Evolutionary conservation across 2,888 invertebrate species (phyloP), one percentile per base, ranked within the genome.

Genomic region (Coecobrya sp.): DNA sequence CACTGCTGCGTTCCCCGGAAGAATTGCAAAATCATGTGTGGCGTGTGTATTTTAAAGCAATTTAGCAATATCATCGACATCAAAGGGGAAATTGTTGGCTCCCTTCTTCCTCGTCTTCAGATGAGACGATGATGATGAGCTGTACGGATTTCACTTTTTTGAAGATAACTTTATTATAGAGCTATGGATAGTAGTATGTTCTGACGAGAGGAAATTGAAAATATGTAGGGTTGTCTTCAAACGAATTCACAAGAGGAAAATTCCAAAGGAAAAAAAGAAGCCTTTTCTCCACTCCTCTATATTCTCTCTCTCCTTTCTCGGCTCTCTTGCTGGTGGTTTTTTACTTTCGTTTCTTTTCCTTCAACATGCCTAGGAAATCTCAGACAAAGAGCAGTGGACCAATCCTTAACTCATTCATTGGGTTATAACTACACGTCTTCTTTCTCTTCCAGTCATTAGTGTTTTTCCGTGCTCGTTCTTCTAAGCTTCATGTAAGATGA

Each of bases 131-230:
- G 42, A 70, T n/a, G 70, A 42, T 30, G 30, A 4, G 30, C 27
- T 68, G 62, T 62, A 25, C 25, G 22, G 62, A 62, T 19, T 62
- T 62, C 19, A 10, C 19, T 62, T 62, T 62, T 62, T 22, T 62
- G 30, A 65, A 13, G 30, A 65, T 65, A 65, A 65, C 65, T 65
- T 65, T 65, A 27, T 65, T 65, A 65, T n/a, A 30, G 30, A 27
- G 30, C 27, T 30, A 65, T 65, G 65, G 5, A 65, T 65, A 65
- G n/a, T 13, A 5, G 1, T 55, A 19, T 16, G 55, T n/a, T 55
- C 7, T 55, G 19, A 10, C 1, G 19, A 13, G 55, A 55, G 55
- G n/a, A 55, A 19, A 55, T 19, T 4, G 55, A 55, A 55, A 55
- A 55, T 19, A 55, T 55, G 55, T 19, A 19, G 4, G n/a, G 1